Conservation (phyloP, 2,113 vertebrate genomes). For the Leuciscus idus region DNA sequence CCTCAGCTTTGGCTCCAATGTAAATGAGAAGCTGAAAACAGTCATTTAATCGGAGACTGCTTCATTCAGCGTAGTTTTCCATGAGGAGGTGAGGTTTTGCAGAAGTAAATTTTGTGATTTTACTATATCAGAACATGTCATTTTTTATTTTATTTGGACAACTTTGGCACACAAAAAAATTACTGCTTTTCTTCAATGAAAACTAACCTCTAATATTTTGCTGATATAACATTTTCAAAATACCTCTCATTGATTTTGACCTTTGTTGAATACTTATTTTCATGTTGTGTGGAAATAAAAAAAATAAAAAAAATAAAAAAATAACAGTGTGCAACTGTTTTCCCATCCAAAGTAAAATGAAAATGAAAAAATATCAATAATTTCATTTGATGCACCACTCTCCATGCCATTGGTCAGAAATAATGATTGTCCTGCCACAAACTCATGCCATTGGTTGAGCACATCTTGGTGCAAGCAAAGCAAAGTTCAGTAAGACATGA, state of each 20-base stretch:
- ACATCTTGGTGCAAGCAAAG: neutral
- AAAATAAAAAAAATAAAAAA: neutral
- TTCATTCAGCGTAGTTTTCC: neutral
- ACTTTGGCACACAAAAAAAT: neutral
- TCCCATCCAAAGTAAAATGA: neutral
- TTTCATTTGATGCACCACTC: neutral
- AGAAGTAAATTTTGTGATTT: neutral
- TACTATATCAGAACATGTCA: no score
- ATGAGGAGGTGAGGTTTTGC: neutral
- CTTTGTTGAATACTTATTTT: neutral
- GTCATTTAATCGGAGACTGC: neutral
- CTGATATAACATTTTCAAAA: neutral
- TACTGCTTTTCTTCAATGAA: neutral
- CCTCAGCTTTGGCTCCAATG: neutral
- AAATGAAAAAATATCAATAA: neutral
- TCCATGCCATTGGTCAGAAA: neutral
- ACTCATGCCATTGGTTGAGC: neutral
- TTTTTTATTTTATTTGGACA: no score
- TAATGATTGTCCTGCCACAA: neutral
- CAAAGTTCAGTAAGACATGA: no score
- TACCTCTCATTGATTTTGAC: neutral
- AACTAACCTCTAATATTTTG: neutral
- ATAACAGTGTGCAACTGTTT: neutral
- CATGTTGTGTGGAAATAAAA: neutral
- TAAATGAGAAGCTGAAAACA: slow-evolving; percentile 23